phyloP scores from a whole-genome alignment of 2,888 invertebrate genomes.

The Onchidella celtica region DNA sequence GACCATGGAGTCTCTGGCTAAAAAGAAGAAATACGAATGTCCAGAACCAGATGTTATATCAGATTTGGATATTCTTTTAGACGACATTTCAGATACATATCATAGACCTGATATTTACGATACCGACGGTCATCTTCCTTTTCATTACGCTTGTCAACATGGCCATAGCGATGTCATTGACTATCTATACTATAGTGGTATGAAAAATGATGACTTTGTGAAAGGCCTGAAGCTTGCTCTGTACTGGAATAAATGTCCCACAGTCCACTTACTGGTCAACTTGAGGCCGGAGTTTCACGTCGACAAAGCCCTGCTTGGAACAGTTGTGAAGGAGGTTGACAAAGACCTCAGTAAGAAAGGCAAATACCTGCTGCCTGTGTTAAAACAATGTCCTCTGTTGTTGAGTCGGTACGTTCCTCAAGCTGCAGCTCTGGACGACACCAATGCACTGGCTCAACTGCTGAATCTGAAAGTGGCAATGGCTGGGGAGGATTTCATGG shows the following conservation, averaged over 20 bases:
- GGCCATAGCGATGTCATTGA: conserved; percentile 42
- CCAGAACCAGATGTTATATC: conserved; percentile 32
- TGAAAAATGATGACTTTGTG: conserved; percentile 52
- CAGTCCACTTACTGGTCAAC: conserved; percentile 29
- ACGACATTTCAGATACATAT: conserved; percentile 5
- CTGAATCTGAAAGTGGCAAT: conserved; percentile 48
- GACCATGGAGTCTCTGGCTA: background rate
- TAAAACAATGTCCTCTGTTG: conserved; percentile 41
- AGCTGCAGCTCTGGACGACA: conserved; percentile 49
- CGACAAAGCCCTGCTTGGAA: conserved; percentile 48
- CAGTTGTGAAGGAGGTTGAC: conserved; percentile 51
- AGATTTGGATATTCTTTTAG: conserved; percentile 39
- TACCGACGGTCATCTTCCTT: conserved; percentile 55
- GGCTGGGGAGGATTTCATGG: conserved; percentile 52
- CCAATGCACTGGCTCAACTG: conserved; percentile 47
- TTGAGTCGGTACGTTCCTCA: conserved; percentile 53
- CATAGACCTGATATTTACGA: conserved; percentile 41
- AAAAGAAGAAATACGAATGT: background rate
- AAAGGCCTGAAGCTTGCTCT: conserved; percentile 46
- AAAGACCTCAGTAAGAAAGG: conserved; percentile 37
- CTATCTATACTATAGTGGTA: conserved; percentile 45
- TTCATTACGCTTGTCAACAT: conserved; percentile 59
- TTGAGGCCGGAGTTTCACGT: conserved; percentile 46
- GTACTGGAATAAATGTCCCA: conserved; percentile 39
- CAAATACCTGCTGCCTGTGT: conserved; percentile 47